Conservation (phyloP, 2,797 vertebrate species). For the Melanotaenia parkinsoni region DNA sequence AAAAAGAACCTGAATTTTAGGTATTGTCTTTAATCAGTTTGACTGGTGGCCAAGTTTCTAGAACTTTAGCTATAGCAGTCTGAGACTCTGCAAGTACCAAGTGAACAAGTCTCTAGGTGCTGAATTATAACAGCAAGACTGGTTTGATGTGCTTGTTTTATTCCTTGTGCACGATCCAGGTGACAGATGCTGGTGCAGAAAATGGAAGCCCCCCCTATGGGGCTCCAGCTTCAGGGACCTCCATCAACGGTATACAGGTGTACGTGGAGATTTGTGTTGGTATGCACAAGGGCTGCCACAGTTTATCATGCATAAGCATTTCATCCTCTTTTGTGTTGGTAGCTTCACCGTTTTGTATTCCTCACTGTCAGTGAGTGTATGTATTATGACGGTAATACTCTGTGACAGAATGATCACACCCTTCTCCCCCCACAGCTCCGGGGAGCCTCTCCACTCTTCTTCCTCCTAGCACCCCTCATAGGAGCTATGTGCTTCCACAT, state of each 20-base stretch:
- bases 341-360: constrained; percentile 25
- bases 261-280: constrained; percentile 32
- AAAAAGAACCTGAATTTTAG: constrained; percentile 11
- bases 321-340: constrained; percentile 48
- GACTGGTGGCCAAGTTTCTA: constrained; percentile 16
- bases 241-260: constrained; percentile 43
- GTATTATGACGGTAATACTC: constrained; percentile 66
- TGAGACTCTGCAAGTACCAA: constrained; percentile 37
- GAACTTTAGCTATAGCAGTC: constrained; percentile 37
- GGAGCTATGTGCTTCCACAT: constrained; percentile 71
- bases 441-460: constrained; percentile 58
- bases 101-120: constrained; percentile 50
- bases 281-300: constrained; percentile 29
- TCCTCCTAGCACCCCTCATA: constrained; percentile 38
- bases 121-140: constrained; percentile 63
- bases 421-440: constrained; percentile 65
- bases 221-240: constrained; percentile 59
- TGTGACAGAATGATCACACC: constrained; percentile 80
- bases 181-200: constrained; percentile 76
- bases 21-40: constrained; percentile 33
- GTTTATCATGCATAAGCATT: constrained; percentile 49
- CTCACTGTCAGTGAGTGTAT: constrained; percentile 7
- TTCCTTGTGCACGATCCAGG: constrained; percentile 65
- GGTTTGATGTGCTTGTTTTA: constrained; percentile 56
- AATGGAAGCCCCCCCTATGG: constrained; percentile 68